Percentiles rank a stretch among this genome's conserved stretches.
These are phyloP conservation scores for Rhizomys pruinosus DNA, from an alignment of 2,113 vertebrate genomes.

Conservation along the genomic window DNA sequence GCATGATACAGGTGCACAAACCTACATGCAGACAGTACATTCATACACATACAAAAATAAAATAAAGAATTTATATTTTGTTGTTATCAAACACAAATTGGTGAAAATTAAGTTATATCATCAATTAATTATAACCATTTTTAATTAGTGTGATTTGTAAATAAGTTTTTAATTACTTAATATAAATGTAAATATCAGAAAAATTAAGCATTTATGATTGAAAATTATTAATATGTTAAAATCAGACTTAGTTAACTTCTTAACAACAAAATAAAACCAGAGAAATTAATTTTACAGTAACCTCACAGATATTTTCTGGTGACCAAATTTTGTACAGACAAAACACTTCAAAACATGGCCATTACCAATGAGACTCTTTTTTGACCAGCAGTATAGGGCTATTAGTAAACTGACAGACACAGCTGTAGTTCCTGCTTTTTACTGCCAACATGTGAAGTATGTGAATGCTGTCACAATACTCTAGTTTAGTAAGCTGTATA, in stretches of 20 bases:
- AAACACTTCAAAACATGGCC: background rate
- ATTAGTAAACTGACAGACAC: conserved; percentile 56
- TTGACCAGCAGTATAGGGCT: conserved; percentile 15
- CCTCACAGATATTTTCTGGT: background rate
- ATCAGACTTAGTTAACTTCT: background rate
- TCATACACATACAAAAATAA: too few species aligned
- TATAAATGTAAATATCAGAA: background rate
- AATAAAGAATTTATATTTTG: too few species aligned
- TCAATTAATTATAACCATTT: background rate
- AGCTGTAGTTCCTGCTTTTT: conserved; percentile 66
- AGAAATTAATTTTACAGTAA: background rate
- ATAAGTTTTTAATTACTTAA: conserved; percentile 38
- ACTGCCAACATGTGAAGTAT: conserved; percentile 72
- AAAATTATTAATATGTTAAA: background rate
- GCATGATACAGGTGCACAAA: too few species aligned
- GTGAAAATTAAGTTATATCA: background rate
- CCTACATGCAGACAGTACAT: too few species aligned
- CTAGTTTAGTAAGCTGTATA: conserved; percentile 76
- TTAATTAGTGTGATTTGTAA: background rate
- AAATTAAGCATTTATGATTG: background rate
- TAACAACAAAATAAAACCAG: background rate
- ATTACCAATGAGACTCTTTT: background rate
- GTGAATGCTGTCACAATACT: conserved; percentile 70
- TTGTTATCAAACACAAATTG: conserved; percentile 3
- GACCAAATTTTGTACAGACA: background rate